Percentiles rank a stretch among this genome's conserved stretches.
Evolutionary conservation across 2,113 vertebrate species (phyloP).

Genomic region (Syngnathus floridae): DNA sequence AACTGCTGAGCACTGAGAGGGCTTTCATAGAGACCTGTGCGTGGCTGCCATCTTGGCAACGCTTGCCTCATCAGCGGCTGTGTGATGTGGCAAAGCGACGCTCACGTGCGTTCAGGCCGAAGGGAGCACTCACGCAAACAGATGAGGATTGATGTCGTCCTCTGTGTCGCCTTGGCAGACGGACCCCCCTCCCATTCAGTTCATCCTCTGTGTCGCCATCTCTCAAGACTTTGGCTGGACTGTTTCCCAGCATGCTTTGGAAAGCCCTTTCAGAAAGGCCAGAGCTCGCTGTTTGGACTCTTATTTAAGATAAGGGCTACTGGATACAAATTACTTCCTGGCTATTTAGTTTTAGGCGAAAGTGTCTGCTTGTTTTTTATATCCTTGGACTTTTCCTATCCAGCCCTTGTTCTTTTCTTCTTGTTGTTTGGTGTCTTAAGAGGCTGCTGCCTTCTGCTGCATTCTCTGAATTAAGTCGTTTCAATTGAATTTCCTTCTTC

Average conservation of each 20-base stretch:
- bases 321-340: constrained; percentile 1
- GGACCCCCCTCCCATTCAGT: background rate
- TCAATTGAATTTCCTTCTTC: background rate
- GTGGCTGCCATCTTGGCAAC: constrained; percentile 32
- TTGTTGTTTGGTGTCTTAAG: background rate
- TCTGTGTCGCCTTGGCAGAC: constrained; percentile 42
- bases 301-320: background rate
- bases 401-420: background rate
- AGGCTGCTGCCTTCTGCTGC: background rate
- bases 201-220: constrained; percentile 14
- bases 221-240: constrained; percentile 29
- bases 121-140: constrained; percentile 34
- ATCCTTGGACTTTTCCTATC: background rate
- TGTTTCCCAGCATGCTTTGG: constrained; percentile 18
- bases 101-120: constrained; percentile 25
- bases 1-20: constrained; percentile 24
- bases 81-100: constrained; percentile 32
- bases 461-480: background rate
- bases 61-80: constrained; percentile 30
- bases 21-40: constrained; percentile 38
- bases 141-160: constrained; percentile 13
- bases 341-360: background rate
- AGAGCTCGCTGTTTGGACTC: constrained; percentile 1
- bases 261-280: constrained; percentile 18
- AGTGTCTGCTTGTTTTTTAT: background rate